Evolutionary conservation across 92 coral and sea anemone species (phyloP).

Genomic region (Palythoa grandis): DNA sequence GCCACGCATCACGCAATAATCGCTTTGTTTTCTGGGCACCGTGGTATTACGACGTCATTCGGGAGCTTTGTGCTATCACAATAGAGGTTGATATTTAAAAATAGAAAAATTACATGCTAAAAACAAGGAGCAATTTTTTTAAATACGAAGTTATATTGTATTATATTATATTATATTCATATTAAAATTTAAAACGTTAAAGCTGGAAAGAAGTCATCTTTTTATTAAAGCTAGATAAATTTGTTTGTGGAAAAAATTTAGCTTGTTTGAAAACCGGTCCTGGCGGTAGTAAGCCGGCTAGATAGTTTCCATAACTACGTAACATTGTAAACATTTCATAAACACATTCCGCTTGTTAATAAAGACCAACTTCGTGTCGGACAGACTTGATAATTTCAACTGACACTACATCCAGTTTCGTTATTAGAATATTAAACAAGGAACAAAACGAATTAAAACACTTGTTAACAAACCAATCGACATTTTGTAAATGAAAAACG

Average conservation of each 20-base stretch:
- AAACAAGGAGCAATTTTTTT: not conserved
- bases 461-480: no score
- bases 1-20: not conserved
- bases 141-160: not conserved
- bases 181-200: not conserved
- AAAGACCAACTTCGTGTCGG: not conserved
- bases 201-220: not conserved
- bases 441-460: not conserved
- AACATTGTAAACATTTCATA: slow-evolving; percentile 15
- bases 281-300: not conserved
- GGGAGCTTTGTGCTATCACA: slow-evolving; percentile 4
- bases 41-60: slow-evolving; percentile 7
- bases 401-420: not conserved
- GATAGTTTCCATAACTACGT: slow-evolving; percentile 34
- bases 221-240: not conserved
- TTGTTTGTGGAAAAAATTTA: not conserved
- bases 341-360: not conserved
- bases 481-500: no score
- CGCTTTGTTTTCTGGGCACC: slow-evolving; percentile 2
- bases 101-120: slow-evolving; percentile 9
- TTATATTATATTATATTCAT: not conserved
- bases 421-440: not conserved
- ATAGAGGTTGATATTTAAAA: slow-evolving; percentile 13
- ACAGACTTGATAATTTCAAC: not conserved
- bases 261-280: no score